phyloP scores from a whole-genome alignment of 2,888 invertebrate genomes.

The Himalopsyche tibetana region DNA sequence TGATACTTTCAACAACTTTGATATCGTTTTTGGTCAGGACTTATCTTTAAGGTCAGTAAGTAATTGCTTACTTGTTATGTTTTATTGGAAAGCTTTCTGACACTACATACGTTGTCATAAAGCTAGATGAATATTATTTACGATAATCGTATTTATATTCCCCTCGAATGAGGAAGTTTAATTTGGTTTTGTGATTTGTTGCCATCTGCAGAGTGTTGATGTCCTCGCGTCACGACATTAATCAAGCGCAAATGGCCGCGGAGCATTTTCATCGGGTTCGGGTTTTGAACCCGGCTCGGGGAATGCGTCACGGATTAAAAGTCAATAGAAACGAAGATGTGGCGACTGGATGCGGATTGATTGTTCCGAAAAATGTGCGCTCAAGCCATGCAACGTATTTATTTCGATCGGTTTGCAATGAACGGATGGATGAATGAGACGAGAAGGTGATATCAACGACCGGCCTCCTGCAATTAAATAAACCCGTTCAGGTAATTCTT shows the following conservation, averaged over 20 bases:
- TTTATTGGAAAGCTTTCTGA: too few relatives aligned
- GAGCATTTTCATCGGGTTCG: slow-evolving; percentile 9
- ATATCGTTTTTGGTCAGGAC: too few relatives aligned
- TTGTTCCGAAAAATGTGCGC: slow-evolving; percentile 22
- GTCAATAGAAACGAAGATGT: slow-evolving; percentile 5
- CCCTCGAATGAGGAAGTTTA: background rate
- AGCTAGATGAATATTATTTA: background rate
- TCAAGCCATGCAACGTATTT: background rate
- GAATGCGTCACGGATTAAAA: slow-evolving; percentile 15
- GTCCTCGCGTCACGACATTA: slow-evolving; percentile 8
- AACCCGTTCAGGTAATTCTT: background rate
- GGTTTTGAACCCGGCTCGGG: slow-evolving; percentile 11
- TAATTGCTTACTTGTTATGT: too few relatives aligned
- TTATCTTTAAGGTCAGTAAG: too few relatives aligned
- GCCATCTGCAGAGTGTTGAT: slow-evolving; percentile 1
- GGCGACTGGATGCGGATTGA: background rate
- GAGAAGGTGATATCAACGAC: background rate
- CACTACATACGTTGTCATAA: background rate
- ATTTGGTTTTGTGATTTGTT: background rate
- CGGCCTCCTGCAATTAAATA: background rate
- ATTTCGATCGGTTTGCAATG: background rate
- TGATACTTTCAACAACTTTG: too few relatives aligned
- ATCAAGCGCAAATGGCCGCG: slow-evolving; percentile 4
- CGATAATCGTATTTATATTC: background rate
- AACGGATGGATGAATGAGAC: background rate